Base-by-base conservation (phyloP, 2,888 invertebrate species). In the Ectobius pallidus region DNA sequence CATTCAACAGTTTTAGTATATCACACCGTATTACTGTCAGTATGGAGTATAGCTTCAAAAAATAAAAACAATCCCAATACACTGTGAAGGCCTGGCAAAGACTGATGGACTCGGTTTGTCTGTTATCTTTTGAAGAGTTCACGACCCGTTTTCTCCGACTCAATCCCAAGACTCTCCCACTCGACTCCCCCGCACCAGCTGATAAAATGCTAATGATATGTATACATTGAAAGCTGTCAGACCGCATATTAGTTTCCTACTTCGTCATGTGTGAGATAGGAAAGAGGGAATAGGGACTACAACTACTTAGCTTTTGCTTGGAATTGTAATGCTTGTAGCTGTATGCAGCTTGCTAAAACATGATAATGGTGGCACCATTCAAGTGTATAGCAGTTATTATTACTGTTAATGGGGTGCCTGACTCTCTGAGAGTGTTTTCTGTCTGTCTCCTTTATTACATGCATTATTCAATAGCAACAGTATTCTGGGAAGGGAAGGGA, bases 141-240 rank as follows among this genome's bases (percentile, higher is more conserved):
- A 65, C 44, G 65, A 65, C 65, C 65, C 25, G 44, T 42, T 65
- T n/a, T n/a, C 39, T 63, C 63, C 11, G 22, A 20, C 39, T 42
- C 63, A 11, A 42, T 58, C 55, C 27, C 20, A 49, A 18, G 49
- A 18, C 49, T 3, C 3, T 4, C 18, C 52, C 52, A 58, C 30
- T 30, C 58, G 11, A 4, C 30, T 25, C 11, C 25, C n/a, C 18
- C 22, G 27, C 16, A 42, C 22, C 65, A 18, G 14, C 63, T n/a
- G 65, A 65, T 65, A 44, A 44, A 42, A 65, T 44, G 44, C 65
- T 65, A 65, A 65, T 65, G 44, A 65, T 27, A 27, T 44, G 65
- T 65, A 44, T 32, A 44, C 44, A 27, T 16, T 44, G 27, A 44
- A 65, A 65, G 16, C 25, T n/a, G 65, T 65, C 65, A n/a, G 44